phyloP scores from a whole-genome alignment of 2,797 vertebrate species.

The Molossus alvarezi region DNA sequence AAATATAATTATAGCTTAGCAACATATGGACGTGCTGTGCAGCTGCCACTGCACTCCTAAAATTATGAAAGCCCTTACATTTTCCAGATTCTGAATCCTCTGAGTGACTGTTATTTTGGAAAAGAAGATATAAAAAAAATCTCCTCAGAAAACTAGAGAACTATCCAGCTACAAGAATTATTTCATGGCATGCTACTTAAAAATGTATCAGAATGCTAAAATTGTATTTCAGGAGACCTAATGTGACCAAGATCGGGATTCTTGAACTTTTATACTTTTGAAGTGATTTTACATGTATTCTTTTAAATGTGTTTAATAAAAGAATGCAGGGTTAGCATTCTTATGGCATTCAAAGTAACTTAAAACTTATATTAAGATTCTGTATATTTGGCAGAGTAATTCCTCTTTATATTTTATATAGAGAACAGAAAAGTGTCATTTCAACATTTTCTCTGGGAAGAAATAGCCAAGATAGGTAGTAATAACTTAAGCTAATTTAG shows the following conservation, averaged over 20 bases:
- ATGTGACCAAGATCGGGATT: slow-evolving; percentile 32
- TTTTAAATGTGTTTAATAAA: slow-evolving; percentile 51
- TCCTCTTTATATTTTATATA: slow-evolving; percentile 47
- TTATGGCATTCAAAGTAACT: slow-evolving; percentile 30
- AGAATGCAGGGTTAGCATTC: slow-evolving; percentile 21
- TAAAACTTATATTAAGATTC: slow-evolving; percentile 64
- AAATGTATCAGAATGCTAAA: slow-evolving; percentile 47
- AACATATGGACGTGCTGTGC: slow-evolving; percentile 72
- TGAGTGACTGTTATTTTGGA: slow-evolving; percentile 66
- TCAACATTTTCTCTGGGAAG: slow-evolving; percentile 52
- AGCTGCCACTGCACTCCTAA: slow-evolving; percentile 45
- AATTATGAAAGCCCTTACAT: slow-evolving; percentile 66
- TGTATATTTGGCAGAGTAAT: neutral
- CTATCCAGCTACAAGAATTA: slow-evolving; percentile 63
- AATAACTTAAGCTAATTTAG: slow-evolving; percentile 57
- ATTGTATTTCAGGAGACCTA: slow-evolving; percentile 51
- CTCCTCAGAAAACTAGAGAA: slow-evolving; percentile 30
- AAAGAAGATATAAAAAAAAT: slow-evolving; percentile 61
- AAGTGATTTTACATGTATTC: slow-evolving; percentile 46
- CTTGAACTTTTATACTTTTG: slow-evolving; percentile 46
- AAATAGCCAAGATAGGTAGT: slow-evolving; percentile 2
- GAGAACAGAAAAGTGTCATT: slow-evolving; percentile 12
- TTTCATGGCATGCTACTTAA: slow-evolving; percentile 24
- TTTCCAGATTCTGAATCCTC: slow-evolving; percentile 72
- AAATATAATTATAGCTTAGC: slow-evolving; percentile 73